A percentile compares a stretch with the other conserved stretches of the same genome.
Conservation (phyloP, 2,888 invertebrate genomes). For the Mythimna lalbum region DNA sequence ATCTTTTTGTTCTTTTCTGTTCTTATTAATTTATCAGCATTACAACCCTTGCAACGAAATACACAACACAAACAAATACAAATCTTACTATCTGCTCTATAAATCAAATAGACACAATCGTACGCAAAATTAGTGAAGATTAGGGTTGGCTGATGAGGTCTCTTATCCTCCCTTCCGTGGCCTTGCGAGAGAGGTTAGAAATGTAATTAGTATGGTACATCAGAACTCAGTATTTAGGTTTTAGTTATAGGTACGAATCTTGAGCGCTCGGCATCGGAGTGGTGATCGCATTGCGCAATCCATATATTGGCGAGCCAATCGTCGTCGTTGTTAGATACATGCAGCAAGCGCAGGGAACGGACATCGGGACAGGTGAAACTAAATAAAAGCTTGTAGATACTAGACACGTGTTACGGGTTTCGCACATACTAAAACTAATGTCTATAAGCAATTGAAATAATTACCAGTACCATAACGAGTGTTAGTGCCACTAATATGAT, state of each 20-base stretch:
- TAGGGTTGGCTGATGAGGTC: neutral
- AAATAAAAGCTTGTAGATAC: no score
- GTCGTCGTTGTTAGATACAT: no score
- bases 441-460: neutral
- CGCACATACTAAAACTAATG: no score
- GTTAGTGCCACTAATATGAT: slow-evolving; percentile 9
- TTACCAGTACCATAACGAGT: neutral
- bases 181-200: neutral
- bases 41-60: neutral
- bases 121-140: slow-evolving; percentile 7
- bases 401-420: no score
- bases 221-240: neutral
- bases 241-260: no score
- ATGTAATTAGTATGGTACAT: slow-evolving; percentile 8
- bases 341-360: no score
- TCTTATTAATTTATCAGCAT: no score
- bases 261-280: no score
- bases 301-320: no score
- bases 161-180: neutral
- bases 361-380: no score
- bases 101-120: neutral
- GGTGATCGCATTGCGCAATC: no score
- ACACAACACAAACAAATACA: neutral
- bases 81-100: neutral
- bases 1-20: no score